These are phyloP conservation scores for Drosophila arizonae DNA, from an alignment of 1,140 invertebrate genomes.

Conservation along the genomic window DNA sequence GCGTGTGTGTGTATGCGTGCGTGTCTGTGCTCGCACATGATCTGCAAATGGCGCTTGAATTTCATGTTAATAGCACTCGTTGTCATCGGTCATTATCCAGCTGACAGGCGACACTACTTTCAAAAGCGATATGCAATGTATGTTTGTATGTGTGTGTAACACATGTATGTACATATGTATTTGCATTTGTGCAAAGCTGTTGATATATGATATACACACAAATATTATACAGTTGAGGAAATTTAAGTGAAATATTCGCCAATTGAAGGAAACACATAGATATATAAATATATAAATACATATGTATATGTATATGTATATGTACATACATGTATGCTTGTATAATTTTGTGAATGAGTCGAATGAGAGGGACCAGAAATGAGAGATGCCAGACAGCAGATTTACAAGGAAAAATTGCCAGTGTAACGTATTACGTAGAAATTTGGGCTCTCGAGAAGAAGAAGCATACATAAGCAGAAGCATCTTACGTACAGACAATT, in stretches of 20 bases:
- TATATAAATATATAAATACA: background rate
- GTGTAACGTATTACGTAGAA: conserved; percentile 27
- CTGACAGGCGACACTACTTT: conserved; percentile 37
- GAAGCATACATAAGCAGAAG: conserved; percentile 8
- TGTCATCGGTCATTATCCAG: conserved; percentile 37
- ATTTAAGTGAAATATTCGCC: conserved; percentile 14
- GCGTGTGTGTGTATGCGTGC: background rate
- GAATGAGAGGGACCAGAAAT: no score
- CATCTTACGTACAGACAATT: background rate
- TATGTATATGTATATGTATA: background rate
- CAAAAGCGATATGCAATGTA: conserved; percentile 12
- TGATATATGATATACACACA: conserved; percentile 21
- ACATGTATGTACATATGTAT: no score
- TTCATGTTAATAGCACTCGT: conserved; percentile 38
- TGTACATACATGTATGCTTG: background rate
- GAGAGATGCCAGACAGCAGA: conserved; percentile 28
- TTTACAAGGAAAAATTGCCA: conserved; percentile 19
- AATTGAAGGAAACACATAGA: conserved; percentile 1
- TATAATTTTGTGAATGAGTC: conserved; percentile 19
- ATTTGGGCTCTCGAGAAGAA: background rate
- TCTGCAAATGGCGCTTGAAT: conserved; percentile 36
- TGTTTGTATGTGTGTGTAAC: no score
- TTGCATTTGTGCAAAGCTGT: conserved; percentile 3
- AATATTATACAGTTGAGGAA: conserved; percentile 2
- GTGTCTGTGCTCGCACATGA: conserved; percentile 23